Percentiles rank a stretch among this genome's conserved stretches.
Evolutionary conservation across 2,113 vertebrate genomes (phyloP).

Genomic region (crab-eating macaque (Macaca fascicularis)): DNA sequence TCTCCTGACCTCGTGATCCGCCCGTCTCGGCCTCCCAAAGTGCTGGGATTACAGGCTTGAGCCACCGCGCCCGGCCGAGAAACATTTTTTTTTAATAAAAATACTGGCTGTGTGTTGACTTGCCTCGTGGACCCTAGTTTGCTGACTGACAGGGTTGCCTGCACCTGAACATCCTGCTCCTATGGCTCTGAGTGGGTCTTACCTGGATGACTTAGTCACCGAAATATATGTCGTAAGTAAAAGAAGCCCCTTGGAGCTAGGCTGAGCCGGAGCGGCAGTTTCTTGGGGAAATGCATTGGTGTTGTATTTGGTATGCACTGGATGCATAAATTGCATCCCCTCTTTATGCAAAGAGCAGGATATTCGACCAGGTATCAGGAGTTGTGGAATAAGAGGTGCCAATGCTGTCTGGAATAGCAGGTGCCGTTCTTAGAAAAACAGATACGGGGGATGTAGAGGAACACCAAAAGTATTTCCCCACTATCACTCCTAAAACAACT

Average conservation of each 20-base stretch:
- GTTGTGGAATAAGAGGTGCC: neutral
- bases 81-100: neutral
- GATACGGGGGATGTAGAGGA: neutral
- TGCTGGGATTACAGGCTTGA: no score
- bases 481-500: neutral
- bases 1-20: no score
- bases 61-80: no score
- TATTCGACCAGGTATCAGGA: neutral
- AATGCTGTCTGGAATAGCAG: neutral
- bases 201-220: neutral
- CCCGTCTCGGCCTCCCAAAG: no score
- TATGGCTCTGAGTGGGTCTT: neutral
- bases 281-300: neutral
- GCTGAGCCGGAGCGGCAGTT: neutral
- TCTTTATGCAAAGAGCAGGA: neutral
- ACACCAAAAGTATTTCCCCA: rapidly evolving
- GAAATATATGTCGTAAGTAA: neutral
- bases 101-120: neutral
- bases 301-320: no score
- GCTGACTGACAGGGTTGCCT: neutral
- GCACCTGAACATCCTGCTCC: neutral
- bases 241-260: neutral
- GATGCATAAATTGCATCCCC: neutral
- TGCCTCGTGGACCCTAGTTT: rapidly evolving
- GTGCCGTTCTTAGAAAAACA: neutral